Base-by-base conservation (phyloP, 2,113 vertebrate genomes). In the Megalops atlanticus region DNA sequence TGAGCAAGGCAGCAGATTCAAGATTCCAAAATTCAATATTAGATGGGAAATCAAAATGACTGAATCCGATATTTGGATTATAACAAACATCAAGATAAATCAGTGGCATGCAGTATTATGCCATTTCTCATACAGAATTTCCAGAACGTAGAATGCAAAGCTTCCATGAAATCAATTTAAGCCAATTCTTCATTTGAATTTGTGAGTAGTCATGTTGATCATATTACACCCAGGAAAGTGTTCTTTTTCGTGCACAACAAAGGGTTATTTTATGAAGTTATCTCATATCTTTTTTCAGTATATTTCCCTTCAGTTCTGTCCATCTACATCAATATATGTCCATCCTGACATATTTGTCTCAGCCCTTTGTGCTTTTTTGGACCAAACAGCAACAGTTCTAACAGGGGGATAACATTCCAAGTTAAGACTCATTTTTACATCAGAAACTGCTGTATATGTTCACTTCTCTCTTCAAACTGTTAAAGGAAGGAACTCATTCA, bases 161-260 rank as follows among this genome's bases (percentile, higher is more conserved):
- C 40, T 43, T 41, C 38, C 10, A 43, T 74, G 40, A 74, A 74
- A 74, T 74, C 36, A 40, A 43, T 41, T 74, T 41, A 74, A 40
- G 36, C 8, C 36, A n/a, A 12, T 41, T n/a, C n/a, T 41, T 27
- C 38, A 74, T 14, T n/a, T 41, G 1, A 74, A 74, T 40, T 39
- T 36, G 14, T 27, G 10, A 10, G 21, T 41, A 41, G n/a, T 38
- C 14, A 73, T 21, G 70, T 39, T 16, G 38, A 73, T 73, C 70
- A 74, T 43, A 24, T 74, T 74, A 40, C 38, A 74, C 11, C 27
- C n/a, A 24, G 40, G 24, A 36, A 11, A 41, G 12, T n/a, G 24
- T 11, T 27, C 31, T 15, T 27, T 31, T 64, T 21, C 31, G n/a
- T 64, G 10, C 58, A 24, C 31, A 31, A 52, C 3, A 64, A 64